phyloP scores from a whole-genome alignment of 2,113 vertebrate species.

The Scophthalmus maximus region DNA sequence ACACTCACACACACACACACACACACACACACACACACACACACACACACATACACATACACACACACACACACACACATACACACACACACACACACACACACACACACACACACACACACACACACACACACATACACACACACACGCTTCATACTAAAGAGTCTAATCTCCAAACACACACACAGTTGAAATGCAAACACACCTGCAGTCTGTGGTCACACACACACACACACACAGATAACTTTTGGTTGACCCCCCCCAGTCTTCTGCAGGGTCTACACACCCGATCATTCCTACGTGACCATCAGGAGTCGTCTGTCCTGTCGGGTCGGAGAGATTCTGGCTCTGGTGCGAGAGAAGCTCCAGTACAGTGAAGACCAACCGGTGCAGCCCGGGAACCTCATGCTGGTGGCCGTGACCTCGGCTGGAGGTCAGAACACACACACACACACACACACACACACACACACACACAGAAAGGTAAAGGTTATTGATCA shows the following conservation, averaged over 20 bases:
- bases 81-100: conserved; percentile 10
- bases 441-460: neutral
- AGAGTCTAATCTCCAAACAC: neutral
- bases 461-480: neutral
- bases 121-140: conserved; percentile 8
- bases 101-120: neutral
- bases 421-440: conserved; percentile 90
- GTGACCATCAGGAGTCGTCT: conserved; percentile 96
- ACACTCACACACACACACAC: conserved; percentile 1
- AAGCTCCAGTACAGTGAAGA: conserved; percentile 97
- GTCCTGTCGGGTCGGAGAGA: conserved; percentile 95
- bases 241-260: neutral
- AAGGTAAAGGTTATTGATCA: neutral
- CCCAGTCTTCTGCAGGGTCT: conserved; percentile 96
- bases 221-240: conserved; percentile 2
- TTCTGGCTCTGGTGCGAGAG: conserved; percentile 91
- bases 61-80: conserved; percentile 39
- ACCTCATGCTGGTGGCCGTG: conserved; percentile 91
- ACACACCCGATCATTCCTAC: conserved; percentile 96
- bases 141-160: too few species aligned
- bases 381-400: conserved; percentile 86
- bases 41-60: neutral
- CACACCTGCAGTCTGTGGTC: conserved; percentile 38
- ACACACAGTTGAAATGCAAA: conserved; percentile 28
- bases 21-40: conserved; percentile 7